Conservation (phyloP, 2,888 invertebrate genomes). For the Exephanes ischioxanthus region DNA sequence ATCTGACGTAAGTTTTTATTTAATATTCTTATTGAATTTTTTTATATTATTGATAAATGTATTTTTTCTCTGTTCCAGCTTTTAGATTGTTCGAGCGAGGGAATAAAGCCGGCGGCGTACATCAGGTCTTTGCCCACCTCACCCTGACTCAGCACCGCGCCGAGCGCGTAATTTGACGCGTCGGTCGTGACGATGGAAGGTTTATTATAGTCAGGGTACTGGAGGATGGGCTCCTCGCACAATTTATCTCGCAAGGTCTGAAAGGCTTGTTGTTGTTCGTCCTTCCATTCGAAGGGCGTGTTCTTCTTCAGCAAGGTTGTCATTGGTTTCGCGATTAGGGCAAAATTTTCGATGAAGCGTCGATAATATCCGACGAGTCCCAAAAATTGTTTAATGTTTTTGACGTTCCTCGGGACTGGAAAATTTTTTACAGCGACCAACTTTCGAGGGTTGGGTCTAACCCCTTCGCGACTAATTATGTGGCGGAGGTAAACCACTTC, state of each 20-base stretch:
- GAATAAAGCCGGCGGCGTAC: too few species aligned
- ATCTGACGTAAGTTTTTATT: too few species aligned
- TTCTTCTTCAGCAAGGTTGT: constrained; percentile 70
- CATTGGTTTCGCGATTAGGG: constrained; percentile 70
- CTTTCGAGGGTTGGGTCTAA: constrained; percentile 67
- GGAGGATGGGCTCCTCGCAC: constrained; percentile 51
- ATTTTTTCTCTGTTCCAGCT: too few species aligned
- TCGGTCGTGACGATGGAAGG: constrained; percentile 76
- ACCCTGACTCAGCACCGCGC: constrained; percentile 77
- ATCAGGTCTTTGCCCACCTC: constrained; percentile 77
- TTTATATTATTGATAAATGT: too few species aligned
- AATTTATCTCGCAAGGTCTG: constrained; percentile 16
- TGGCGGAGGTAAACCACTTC: constrained; percentile 69
- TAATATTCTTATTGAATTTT: too few species aligned
- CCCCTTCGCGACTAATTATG: too few species aligned
- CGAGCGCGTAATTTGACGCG: constrained; percentile 75
- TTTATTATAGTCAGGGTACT: constrained; percentile 77
- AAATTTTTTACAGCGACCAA: constrained; percentile 62
- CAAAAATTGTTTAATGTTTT: constrained; percentile 69
- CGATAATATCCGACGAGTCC: constrained; percentile 73
- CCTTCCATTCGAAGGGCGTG: constrained; percentile 58
- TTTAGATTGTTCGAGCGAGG: too few species aligned
- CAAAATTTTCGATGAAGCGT: constrained; percentile 71
- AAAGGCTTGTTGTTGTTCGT: constrained; percentile 61
- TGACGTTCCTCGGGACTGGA: constrained; percentile 56